phyloP scores from a whole-genome alignment of 1,140 invertebrate species.

The Diachasmimorpha longicaudata region DNA sequence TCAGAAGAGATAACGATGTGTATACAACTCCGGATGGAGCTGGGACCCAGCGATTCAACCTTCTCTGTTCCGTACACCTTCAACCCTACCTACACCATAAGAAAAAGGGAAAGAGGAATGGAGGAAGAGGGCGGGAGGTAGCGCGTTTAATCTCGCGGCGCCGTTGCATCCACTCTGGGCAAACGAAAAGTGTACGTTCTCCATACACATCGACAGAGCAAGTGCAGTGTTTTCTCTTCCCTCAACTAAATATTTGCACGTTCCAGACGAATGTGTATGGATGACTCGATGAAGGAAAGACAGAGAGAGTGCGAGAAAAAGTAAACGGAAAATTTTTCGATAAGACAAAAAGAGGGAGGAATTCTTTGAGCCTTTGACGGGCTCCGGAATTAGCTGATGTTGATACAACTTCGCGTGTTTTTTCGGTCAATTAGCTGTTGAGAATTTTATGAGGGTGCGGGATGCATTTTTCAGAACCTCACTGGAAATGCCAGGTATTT shows the following conservation, averaged over 20 bases:
- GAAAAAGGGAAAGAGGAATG: slow-evolving; percentile 14
- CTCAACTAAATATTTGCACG: slow-evolving; percentile 34
- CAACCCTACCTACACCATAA: not conserved
- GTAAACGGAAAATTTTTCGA: slow-evolving; percentile 5
- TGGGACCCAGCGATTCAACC: not conserved
- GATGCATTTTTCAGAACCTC: too few species aligned
- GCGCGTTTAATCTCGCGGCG: slow-evolving; percentile 29
- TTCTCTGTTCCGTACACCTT: not conserved
- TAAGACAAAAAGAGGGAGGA: too few species aligned
- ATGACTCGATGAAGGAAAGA: not conserved
- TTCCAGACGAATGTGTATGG: slow-evolving; percentile 14
- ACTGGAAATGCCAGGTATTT: too few species aligned
- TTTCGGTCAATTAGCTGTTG: too few species aligned
- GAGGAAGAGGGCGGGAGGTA: not conserved
- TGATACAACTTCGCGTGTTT: too few species aligned
- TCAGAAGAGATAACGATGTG: slow-evolving; percentile 38
- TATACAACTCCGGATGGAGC: slow-evolving; percentile 15
- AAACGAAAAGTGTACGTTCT: slow-evolving; percentile 13
- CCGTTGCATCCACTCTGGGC: slow-evolving; percentile 14
- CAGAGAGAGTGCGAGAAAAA: slow-evolving; percentile 3
- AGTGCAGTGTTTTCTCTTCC: slow-evolving; percentile 14
- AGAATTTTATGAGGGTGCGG: too few species aligned
- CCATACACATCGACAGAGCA: slow-evolving; percentile 13
- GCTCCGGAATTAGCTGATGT: not conserved
- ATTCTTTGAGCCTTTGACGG: not conserved